A percentile compares a stretch with the other conserved stretches of the same genome.
Evolutionary conservation across 2,113 vertebrate genomes (phyloP).

Genomic region (Bagarius yarrelli): DNA sequence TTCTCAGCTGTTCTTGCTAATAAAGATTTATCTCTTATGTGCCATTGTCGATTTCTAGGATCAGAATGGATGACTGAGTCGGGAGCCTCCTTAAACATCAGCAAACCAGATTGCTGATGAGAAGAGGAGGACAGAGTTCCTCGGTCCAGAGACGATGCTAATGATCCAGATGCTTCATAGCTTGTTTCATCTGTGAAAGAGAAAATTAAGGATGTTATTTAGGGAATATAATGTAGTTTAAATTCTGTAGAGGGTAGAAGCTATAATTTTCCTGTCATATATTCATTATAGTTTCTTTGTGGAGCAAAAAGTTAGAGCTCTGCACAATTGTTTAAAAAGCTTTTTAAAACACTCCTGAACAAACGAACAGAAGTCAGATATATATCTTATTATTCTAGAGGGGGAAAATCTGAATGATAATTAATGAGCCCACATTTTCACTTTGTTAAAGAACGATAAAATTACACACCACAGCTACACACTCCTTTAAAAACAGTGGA

Average conservation of each 20-base stretch:
- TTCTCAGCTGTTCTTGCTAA: conserved; percentile 67
- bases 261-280: conserved; percentile 20
- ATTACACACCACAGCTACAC: background rate
- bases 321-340: conserved; percentile 1
- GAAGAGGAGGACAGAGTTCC: conserved; percentile 53
- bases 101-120: conserved; percentile 53
- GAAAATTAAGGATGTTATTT: conserved; percentile 24
- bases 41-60: conserved; percentile 55
- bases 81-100: conserved; percentile 59
- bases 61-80: conserved; percentile 59
- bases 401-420: background rate
- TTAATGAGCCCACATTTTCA: background rate
- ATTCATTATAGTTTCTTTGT: conserved; percentile 23
- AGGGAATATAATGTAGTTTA: conserved; percentile 5
- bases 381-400: background rate
- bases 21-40: conserved; percentile 62
- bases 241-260: conserved; percentile 24
- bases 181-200: conserved; percentile 65
- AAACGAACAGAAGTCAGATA: background rate
- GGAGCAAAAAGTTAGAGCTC: background rate
- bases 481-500: background rate
- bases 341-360: background rate
- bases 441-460: background rate
- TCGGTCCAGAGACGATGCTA: conserved; percentile 53
- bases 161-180: conserved; percentile 70